Base-by-base conservation (phyloP, 2,113 vertebrate species). In the Colistium nudipinnis region DNA sequence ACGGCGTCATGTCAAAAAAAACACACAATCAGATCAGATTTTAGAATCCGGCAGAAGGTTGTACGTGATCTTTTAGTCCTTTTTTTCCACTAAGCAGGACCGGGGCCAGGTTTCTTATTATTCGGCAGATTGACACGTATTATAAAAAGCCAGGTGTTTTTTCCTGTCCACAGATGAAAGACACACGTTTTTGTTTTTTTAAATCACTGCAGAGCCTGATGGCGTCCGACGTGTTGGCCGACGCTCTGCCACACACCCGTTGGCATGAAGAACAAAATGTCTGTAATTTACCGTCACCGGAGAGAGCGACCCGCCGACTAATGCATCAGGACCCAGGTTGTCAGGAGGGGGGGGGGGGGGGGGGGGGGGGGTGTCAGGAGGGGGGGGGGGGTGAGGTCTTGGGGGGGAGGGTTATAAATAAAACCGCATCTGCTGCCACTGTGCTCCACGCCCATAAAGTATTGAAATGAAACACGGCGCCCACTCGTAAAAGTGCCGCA, bases 331-430 rank as follows among this genome's bases (percentile, higher is more conserved):
- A 36, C 45, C 8, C 56, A 44, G 51, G 44, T 19, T 56, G 48
- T 75, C 43, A 17, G 44, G 28, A 51, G 49, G n/a, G n/a, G n/a
- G n/a, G n/a, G n/a, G n/a, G n/a, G n/a, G n/a, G n/a, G n/a, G n/a
- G n/a, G n/a, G n/a, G n/a, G n/a, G n/a, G n/a, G n/a, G n/a, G n/a
- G n/a, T n/a, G n/a, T n/a, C n/a, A n/a, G n/a, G n/a, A n/a, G n/a
- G n/a, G n/a, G n/a, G n/a, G n/a, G n/a, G n/a, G n/a, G n/a, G n/a
- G n/a, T n/a, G n/a, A n/a, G n/a, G n/a, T n/a, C n/a, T n/a, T n/a
- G n/a, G n/a, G n/a, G n/a, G n/a, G n/a, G n/a, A n/a, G n/a, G n/a
- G 59, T 55, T 62, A 52, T 78, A 76, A 76, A 86, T 76, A 68
- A 71, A n/a, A 49, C 38, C 57, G 11, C 72, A 65, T 45, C 62